Conservation (phyloP, 2,797 vertebrate genomes). For the Aeoliscus strigatus region DNA sequence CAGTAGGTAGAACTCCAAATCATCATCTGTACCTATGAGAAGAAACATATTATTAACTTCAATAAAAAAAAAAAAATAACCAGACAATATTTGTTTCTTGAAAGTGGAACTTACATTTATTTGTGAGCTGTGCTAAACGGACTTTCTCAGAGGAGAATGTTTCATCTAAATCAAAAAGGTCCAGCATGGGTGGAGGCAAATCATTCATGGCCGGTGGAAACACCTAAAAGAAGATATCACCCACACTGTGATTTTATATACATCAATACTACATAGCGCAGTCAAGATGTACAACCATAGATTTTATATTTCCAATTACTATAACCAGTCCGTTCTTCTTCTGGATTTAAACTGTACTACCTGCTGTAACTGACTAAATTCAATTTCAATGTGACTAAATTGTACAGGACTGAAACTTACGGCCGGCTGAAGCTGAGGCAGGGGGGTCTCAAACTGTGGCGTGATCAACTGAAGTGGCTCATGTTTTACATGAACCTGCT, state of each 20-base stretch:
- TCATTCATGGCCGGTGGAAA: constrained; percentile 91
- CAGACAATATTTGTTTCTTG: too few relatives aligned
- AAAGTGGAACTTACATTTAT: constrained; percentile 83
- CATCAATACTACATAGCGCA: too few relatives aligned
- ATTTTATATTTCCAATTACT: too few relatives aligned
- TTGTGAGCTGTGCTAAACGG: constrained; percentile 92
- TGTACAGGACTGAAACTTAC: constrained; percentile 80
- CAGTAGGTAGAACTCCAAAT: constrained; percentile 91
- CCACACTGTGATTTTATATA: too few relatives aligned
- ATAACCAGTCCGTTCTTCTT: too few relatives aligned
- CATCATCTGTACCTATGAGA: constrained; percentile 86
- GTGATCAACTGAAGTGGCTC: constrained; percentile 93
- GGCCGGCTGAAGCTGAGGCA: constrained; percentile 89
- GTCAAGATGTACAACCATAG: too few relatives aligned
- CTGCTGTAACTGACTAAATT: too few relatives aligned
- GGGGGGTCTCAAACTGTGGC: constrained; percentile 91
- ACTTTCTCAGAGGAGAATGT: constrained; percentile 94
- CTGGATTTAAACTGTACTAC: too few relatives aligned
- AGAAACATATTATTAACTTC: too few relatives aligned
- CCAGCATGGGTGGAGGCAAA: constrained; percentile 87
- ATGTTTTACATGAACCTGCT: constrained; percentile 89
- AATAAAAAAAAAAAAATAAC: too few relatives aligned
- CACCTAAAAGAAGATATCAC: constrained; percentile 82
- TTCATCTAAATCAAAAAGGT: constrained; percentile 95
- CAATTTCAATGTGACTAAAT: too few relatives aligned